Conservation (phyloP, 2,797 vertebrate species). For the Onychomys torridus region DNA sequence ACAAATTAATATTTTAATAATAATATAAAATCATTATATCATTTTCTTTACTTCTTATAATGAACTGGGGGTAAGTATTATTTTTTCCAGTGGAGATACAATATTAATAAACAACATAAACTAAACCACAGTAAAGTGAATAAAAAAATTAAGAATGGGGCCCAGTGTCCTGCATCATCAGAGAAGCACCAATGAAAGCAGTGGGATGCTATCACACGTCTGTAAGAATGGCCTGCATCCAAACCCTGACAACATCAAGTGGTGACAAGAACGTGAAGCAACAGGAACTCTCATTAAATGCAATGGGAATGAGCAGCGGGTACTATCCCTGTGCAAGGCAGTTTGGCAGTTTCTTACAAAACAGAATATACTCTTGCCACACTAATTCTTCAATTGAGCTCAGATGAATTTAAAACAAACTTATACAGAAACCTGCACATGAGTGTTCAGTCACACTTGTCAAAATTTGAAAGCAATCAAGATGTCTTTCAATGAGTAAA, state of each 20-base stretch:
- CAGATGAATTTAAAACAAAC: background rate
- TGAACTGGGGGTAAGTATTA: background rate
- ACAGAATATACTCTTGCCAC: background rate
- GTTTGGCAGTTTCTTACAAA: conserved; percentile 13
- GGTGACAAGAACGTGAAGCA: background rate
- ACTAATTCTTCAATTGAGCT: background rate
- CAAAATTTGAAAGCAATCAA: background rate
- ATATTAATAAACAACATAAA: conserved; percentile 5
- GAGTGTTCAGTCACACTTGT: background rate
- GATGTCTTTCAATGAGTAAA: background rate
- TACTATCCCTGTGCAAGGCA: background rate
- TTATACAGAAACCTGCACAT: background rate
- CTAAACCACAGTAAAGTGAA: background rate
- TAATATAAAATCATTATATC: background rate
- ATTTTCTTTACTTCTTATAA: background rate
- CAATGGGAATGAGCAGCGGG: background rate
- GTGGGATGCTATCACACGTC: background rate
- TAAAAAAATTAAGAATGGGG: conserved; percentile 13
- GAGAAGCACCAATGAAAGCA: background rate
- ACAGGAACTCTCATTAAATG: background rate
- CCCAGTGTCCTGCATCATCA: background rate
- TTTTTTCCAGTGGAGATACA: conserved; percentile 1
- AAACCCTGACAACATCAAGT: background rate
- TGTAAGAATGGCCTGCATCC: background rate
- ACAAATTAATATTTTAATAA: background rate